These are phyloP conservation scores for Bombyx mandarina DNA, from an alignment of 1,140 invertebrate species.

Conservation along the genomic window DNA sequence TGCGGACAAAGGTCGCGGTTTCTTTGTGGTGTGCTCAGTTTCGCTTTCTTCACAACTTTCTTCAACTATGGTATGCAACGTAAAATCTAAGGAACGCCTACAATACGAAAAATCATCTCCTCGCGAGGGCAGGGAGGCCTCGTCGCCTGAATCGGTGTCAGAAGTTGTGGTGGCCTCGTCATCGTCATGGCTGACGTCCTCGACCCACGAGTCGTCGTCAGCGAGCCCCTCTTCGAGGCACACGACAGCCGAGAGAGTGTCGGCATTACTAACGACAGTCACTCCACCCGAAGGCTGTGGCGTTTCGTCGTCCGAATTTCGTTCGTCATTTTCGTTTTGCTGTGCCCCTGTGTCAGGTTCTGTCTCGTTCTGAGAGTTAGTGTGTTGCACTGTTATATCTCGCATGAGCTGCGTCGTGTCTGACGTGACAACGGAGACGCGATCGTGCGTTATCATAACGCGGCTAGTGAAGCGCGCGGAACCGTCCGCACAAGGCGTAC, in stretches of 20 bases:
- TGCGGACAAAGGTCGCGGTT: slow-evolving; percentile 76
- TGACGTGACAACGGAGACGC: slow-evolving; percentile 79
- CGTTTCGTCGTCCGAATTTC: slow-evolving; percentile 53
- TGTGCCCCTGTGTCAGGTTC: slow-evolving; percentile 34
- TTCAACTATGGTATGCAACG: slow-evolving; percentile 93
- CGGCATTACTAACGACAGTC: slow-evolving; percentile 75
- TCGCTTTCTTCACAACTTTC: slow-evolving; percentile 94
- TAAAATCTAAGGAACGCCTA: slow-evolving; percentile 87
- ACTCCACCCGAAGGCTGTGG: slow-evolving; percentile 68
- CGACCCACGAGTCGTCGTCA: slow-evolving; percentile 90
- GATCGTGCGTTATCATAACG: slow-evolving; percentile 88
- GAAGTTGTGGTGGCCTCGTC: slow-evolving; percentile 74
- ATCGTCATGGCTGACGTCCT: slow-evolving; percentile 84
- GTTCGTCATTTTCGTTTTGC: slow-evolving; percentile 53
- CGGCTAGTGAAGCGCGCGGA: slow-evolving; percentile 85
- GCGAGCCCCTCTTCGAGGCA: slow-evolving; percentile 86
- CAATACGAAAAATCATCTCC: slow-evolving; percentile 89
- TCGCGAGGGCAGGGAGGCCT: slow-evolving; percentile 74
- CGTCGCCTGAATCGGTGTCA: slow-evolving; percentile 73
- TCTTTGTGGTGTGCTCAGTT: slow-evolving; percentile 76
- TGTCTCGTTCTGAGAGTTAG: slow-evolving; percentile 63
- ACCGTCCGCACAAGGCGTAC: slow-evolving; percentile 65
- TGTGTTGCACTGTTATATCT: slow-evolving; percentile 72
- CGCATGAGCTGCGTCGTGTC: slow-evolving; percentile 80
- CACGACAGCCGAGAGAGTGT: slow-evolving; percentile 78